Base-by-base conservation (phyloP, 1,140 invertebrate species). In the Paralvinella palmiformis region DNA sequence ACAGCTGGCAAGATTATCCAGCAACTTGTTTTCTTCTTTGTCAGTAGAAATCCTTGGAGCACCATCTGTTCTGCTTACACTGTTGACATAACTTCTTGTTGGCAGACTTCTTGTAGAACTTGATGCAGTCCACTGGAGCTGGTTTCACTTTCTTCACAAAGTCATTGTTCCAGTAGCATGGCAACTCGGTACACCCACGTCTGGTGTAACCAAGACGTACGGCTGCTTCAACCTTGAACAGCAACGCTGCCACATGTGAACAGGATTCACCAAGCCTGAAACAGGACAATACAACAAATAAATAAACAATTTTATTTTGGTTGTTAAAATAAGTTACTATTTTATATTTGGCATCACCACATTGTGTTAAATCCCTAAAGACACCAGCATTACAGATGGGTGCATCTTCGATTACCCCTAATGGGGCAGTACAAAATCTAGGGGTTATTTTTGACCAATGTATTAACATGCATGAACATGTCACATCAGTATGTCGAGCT, bases 231-330 rank as follows among this genome's bases (percentile, higher is more conserved):
- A 64, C 59, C 27, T 68, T 68, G 50, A 64, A 68, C 2, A 64
- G 31, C 7, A 60, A 17, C 29, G 66, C 66, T 45, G 33, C 62
- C 27, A 68, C 62, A 56, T 68, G 66, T 27, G 66, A 68, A 36
- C 66, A 68, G 17, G 57, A 63, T 61, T 68, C 62, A 29, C 66
- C 66, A 10, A 68, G 52, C 33, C 63, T 68, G 66, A 64, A 67
- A 67, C 35, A 58, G 48, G 31, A 52, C 48, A 10, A 52, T 7
- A 2, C 24, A 58, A 31, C 24, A 33, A 33, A 58, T 33, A 33
- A 58, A 58, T n/a, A 57, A 22, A 58, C 13, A 58, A 58, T 58
- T 36, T 31, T 2, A 20, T 58, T 58, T 58, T 58, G 29, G 33
- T 1, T 58, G 33, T 32, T 33, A 15, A 58, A 33, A 4, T 33